A percentile compares a stretch with the other conserved stretches of the same genome.
phyloP scores from a whole-genome alignment of 1,140 invertebrate species.

The Drosophila pruinosa region DNA sequence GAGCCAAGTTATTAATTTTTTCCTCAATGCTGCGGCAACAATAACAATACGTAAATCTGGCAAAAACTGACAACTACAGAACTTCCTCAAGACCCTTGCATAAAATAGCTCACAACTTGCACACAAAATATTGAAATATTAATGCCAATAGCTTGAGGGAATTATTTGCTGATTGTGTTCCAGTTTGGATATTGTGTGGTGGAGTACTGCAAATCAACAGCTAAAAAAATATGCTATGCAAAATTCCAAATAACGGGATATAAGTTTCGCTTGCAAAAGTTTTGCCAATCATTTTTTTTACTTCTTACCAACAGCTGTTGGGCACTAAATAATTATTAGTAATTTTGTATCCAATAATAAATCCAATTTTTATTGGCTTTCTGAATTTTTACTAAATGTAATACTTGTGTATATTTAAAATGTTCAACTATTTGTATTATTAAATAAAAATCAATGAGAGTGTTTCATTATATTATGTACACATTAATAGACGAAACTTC shows the following conservation, averaged over 20 bases:
- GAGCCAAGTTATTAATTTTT: constrained; percentile 39
- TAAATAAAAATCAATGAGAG: too few relatives aligned
- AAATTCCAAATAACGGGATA: constrained; percentile 13
- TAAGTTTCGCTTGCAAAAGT: constrained; percentile 9
- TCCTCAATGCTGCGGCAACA: constrained; percentile 41
- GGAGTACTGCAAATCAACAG: neutral
- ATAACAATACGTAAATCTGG: constrained; percentile 76
- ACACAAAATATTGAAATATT: constrained; percentile 61
- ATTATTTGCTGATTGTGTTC: constrained; percentile 15
- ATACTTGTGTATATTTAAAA: too few relatives aligned
- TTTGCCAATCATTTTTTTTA: neutral
- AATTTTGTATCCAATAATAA: neutral
- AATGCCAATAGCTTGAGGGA: constrained; percentile 59
- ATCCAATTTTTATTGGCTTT: too few relatives aligned
- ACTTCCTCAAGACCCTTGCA: constrained; percentile 35
- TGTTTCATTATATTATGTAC: too few relatives aligned
- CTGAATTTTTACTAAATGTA: too few relatives aligned
- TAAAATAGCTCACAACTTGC: constrained; percentile 57
- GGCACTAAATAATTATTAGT: neutral
- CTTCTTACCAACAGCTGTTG: neutral
- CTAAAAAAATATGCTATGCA: neutral
- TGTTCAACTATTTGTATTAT: neutral
- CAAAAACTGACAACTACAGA: constrained; percentile 22
- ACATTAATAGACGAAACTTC: too few relatives aligned
- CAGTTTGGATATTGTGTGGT: neutral